These are phyloP conservation scores for Vulpes lagopus DNA, from an alignment of 2,113 vertebrate genomes.

Conservation along the genomic window DNA sequence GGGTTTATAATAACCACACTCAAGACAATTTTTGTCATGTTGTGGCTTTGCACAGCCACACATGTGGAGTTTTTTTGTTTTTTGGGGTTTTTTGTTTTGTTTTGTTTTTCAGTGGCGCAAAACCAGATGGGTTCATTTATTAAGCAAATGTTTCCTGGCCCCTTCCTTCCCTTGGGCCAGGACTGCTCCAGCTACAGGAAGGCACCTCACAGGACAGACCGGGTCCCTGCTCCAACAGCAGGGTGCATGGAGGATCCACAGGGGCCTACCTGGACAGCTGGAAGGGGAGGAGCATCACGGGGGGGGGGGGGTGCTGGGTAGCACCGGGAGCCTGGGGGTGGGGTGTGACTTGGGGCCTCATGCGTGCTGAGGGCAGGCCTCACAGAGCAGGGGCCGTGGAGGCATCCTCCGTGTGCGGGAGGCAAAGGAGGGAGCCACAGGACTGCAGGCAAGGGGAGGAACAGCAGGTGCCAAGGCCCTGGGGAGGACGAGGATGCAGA, in stretches of 20 bases:
- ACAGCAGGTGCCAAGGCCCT: background rate
- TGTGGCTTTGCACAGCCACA: background rate
- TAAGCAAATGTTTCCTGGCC: too few species aligned
- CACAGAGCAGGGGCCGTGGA: background rate
- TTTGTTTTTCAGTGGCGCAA: accelerated
- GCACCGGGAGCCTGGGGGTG: background rate
- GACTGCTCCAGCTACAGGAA: accelerated
- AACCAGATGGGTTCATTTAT: accelerated
- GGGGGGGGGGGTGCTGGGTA: accelerated
- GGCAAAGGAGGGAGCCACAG: accelerated
- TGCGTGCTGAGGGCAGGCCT: background rate
- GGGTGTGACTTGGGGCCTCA: accelerated
- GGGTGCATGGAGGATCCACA: accelerated
- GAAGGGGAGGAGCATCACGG: accelerated
- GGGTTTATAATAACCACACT: background rate
- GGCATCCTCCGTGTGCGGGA: background rate
- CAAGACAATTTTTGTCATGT: background rate
- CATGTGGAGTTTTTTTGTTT: too few species aligned
- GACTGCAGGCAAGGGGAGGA: background rate
- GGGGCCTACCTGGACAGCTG: accelerated
- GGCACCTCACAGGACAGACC: accelerated
- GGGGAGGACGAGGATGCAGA: accelerated
- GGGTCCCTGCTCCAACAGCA: too few species aligned
- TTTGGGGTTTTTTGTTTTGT: too few species aligned
- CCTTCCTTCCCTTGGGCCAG: background rate